phyloP scores from a whole-genome alignment of 2,888 invertebrate genomes.

The Parapristionchus giblindavisi region DNA sequence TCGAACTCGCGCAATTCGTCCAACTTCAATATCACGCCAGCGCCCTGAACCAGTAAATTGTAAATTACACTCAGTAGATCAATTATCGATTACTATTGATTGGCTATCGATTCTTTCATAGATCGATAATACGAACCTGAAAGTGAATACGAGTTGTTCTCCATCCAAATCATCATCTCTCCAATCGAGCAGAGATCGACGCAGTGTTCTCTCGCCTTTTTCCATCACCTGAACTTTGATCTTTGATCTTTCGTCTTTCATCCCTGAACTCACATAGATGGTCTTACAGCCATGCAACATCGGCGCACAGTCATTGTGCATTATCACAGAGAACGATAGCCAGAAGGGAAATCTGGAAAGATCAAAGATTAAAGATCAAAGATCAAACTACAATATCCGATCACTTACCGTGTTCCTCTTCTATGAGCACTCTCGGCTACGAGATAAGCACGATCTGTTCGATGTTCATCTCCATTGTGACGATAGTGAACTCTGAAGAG shows the following conservation, averaged over 20 bases:
- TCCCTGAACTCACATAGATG: conserved; percentile 35
- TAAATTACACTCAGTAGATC: no score
- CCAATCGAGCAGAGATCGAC: conserved; percentile 60
- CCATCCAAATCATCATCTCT: conserved; percentile 59
- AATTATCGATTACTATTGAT: no score
- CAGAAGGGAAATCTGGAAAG: conserved; percentile 64
- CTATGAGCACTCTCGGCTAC: conserved; percentile 55
- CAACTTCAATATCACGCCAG: no score
- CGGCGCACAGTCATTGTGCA: conserved; percentile 85
- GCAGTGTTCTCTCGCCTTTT: conserved; percentile 60
- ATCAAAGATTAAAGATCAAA: background rate
- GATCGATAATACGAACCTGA: conserved; percentile 46
- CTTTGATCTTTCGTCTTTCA: background rate
- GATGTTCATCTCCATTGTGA: conserved; percentile 66
- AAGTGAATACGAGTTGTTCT: conserved; percentile 53
- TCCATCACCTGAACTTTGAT: conserved; percentile 40
- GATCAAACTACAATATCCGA: conserved; percentile 2
- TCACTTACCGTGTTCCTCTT: conserved; percentile 37
- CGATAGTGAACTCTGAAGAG: conserved; percentile 68
- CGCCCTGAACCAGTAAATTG: no score
- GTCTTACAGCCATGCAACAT: conserved; percentile 36
- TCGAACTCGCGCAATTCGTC: no score
- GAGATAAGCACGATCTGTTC: conserved; percentile 59
- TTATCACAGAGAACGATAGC: conserved; percentile 78
- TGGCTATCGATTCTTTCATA: no score